These are phyloP conservation scores for Phalacrocorax carbo DNA, from an alignment of 2,113 vertebrate genomes.

Conservation along the genomic window DNA sequence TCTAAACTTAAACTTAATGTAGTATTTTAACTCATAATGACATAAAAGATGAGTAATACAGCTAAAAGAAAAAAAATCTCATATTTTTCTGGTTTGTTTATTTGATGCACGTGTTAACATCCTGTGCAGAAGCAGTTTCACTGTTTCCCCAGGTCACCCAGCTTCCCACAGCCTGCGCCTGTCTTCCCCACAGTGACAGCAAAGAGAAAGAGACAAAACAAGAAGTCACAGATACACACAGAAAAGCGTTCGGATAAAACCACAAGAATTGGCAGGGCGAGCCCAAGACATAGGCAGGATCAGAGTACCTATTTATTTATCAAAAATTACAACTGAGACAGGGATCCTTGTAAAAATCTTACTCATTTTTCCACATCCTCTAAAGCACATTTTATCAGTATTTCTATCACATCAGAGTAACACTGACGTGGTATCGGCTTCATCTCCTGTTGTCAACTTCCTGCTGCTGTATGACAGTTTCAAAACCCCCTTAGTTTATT, in stretches of 20 bases:
- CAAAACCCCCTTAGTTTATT: neutral
- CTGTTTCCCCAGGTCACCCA: neutral
- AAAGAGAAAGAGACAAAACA: neutral
- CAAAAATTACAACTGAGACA: neutral
- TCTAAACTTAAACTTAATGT: neutral
- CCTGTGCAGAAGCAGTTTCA: neutral
- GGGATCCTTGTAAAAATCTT: neutral
- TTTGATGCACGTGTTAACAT: neutral
- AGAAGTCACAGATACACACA: neutral
- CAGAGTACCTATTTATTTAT: neutral
- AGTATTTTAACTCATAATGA: neutral
- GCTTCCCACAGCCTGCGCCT: accelerated
- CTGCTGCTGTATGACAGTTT: neutral
- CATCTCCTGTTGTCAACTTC: neutral
- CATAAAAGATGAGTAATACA: neutral
- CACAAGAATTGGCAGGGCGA: neutral
- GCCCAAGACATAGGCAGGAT: neutral
- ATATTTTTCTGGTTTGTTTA: neutral
- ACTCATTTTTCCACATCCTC: neutral
- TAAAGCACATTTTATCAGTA: neutral
- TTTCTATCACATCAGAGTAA: neutral
- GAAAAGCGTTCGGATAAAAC: accelerated
- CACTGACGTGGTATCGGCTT: too few relatives aligned
- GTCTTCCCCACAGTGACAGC: neutral
- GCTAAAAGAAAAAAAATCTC: neutral